These are phyloP conservation scores for Drosophila acutilabella DNA, from an alignment of 2,888 invertebrate species.

Conservation along the genomic window DNA sequence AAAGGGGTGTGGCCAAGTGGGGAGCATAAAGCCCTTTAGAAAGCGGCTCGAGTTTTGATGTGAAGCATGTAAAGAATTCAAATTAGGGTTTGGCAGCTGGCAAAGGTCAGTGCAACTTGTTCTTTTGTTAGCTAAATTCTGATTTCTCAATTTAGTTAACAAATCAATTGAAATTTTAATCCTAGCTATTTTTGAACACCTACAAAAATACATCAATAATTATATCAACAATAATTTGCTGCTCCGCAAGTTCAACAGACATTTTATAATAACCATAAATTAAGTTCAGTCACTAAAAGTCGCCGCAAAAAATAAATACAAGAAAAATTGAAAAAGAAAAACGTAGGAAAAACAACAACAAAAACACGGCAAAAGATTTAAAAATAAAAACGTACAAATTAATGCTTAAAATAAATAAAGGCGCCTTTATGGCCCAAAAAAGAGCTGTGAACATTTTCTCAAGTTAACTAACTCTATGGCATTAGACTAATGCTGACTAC, in stretches of 20 bases:
- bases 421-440: constrained; percentile 47
- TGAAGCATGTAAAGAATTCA: not conserved
- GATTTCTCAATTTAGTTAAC: not conserved
- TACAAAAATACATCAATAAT: constrained; percentile 35
- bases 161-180: constrained; percentile 21
- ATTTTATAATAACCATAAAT: constrained; percentile 70
- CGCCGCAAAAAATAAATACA: constrained; percentile 40
- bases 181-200: constrained; percentile 11
- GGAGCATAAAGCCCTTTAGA: constrained; percentile 24
- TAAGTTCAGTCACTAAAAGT: constrained; percentile 74
- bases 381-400: constrained; percentile 74
- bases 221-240: constrained; percentile 21
- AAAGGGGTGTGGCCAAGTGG: not conserved
- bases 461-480: constrained; percentile 22
- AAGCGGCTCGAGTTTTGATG: constrained; percentile 40
- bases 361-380: constrained; percentile 38
- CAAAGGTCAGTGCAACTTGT: constrained; percentile 29
- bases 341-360: constrained; percentile 18
- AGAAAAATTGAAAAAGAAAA: constrained; percentile 5
- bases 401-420: constrained; percentile 73
- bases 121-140: not conserved
- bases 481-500: constrained; percentile 20
- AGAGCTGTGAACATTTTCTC: constrained; percentile 39
- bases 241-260: constrained; percentile 62
- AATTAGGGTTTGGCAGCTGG: constrained; percentile 29